These are phyloP conservation scores for Frieseomelitta varia DNA, from an alignment of 1,140 invertebrate genomes.

Conservation along the genomic window DNA sequence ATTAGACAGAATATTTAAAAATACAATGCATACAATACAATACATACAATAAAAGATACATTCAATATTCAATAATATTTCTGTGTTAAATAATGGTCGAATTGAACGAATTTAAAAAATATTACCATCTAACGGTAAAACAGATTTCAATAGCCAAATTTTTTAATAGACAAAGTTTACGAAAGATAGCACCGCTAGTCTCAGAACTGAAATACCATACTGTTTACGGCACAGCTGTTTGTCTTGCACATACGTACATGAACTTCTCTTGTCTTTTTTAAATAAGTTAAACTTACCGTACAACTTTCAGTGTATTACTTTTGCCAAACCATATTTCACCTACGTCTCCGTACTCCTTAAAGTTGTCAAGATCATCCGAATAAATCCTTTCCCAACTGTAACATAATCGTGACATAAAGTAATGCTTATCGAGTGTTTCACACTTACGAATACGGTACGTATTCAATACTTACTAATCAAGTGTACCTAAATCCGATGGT, in stretches of 20 bases:
- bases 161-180: too few species aligned
- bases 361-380: conserved; percentile 91
- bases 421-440: conserved; percentile 45
- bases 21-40: too few species aligned
- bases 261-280: neutral
- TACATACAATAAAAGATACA: neutral
- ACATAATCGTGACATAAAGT: conserved; percentile 56
- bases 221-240: conserved; percentile 17
- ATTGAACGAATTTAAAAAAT: neutral
- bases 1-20: neutral
- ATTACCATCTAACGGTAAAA: neutral
- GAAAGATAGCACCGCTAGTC: conserved; percentile 27
- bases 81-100: too few species aligned
- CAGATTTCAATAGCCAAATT: too few species aligned
- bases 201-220: neutral
- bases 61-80: neutral
- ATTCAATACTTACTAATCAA: conserved; percentile 85
- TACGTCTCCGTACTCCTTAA: conserved; percentile 91
- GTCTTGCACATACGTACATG: neutral
- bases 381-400: conserved; percentile 93
- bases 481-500: conserved; percentile 90
- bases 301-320: conserved; percentile 88
- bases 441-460: conserved; percentile 43
- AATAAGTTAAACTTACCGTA: conserved; percentile 82
- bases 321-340: conserved; percentile 98